These are phyloP conservation scores for Pogonocherus hispidulus DNA, from an alignment of 2,888 invertebrate genomes.

Conservation along the genomic window DNA sequence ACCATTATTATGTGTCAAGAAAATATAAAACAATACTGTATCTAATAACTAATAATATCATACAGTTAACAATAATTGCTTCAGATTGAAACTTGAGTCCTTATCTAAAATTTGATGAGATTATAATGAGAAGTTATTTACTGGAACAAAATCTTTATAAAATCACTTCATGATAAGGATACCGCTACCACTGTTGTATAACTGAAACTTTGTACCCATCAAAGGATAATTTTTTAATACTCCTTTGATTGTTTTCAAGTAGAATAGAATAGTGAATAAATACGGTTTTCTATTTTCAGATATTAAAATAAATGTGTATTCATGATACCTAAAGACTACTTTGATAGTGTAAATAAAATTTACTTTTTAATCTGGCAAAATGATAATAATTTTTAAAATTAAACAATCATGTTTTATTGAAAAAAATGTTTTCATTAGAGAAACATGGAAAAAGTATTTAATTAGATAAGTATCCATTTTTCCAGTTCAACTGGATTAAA, in stretches of 20 bases:
- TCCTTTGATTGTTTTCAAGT: too few species aligned
- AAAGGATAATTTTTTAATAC: background rate
- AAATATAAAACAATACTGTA: background rate
- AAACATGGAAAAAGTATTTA: too few species aligned
- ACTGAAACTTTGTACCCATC: conserved; percentile 6
- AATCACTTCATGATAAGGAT: conserved; percentile 25
- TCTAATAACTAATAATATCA: background rate
- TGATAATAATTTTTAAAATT: background rate
- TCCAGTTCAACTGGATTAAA: too few species aligned
- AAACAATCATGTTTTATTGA: too few species aligned
- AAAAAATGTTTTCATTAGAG: too few species aligned
- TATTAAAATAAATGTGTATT: too few species aligned
- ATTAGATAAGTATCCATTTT: too few species aligned
- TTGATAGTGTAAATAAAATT: too few species aligned
- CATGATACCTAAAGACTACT: too few species aligned
- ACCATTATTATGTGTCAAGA: background rate
- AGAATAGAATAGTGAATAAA: too few species aligned
- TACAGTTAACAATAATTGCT: too few species aligned
- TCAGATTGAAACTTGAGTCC: conserved; percentile 3
- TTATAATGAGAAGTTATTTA: conserved; percentile 16
- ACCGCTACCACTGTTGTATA: conserved; percentile 9
- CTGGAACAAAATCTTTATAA: conserved; percentile 24
- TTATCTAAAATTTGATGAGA: conserved; percentile 25
- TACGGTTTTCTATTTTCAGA: too few species aligned
- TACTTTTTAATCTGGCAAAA: background rate